Evolutionary conservation across 2,888 invertebrate genomes (phyloP), one percentile per base, ranked within the genome.

Genomic region (Venusia cambrica): DNA sequence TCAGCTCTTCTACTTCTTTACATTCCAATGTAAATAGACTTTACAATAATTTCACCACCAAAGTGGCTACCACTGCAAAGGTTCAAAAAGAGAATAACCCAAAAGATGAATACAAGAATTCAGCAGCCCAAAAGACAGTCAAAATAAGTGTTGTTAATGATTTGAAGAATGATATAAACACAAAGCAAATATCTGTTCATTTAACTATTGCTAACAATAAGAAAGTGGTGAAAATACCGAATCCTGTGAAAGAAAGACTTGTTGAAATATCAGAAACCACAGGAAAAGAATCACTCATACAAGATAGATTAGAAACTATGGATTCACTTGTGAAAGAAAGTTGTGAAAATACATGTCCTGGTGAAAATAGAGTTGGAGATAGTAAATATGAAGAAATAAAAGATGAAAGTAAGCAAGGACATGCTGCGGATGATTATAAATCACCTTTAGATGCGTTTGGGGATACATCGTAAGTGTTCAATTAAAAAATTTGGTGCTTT

Each of bases 1-100:
- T 59, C 73, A 84, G 84, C 52, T 69, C 78, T 46, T 61, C 62
- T 22, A 56, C 55, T 44, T 48, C 53, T 3, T 65, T 65, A 68
- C 77, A 77, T 73, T 77, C 79, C 69, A 75, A 62, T 51, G 49
- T 55, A 33, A 73, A 63, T 39, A 52, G 57, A 37, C 43, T 52
- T 24, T 37, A 57, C 16, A 61, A 54, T 45, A 51, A 52, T 32
- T 28, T 48, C n/a, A 54, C 34, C 31, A 56, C 49, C 26, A 70
- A 64, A 56, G 18, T 36, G 15, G 19, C 51, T 17, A 7, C 52
- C 10, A 28, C 44, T 22, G 54, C 51, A 28, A 80, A 64, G 48
- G 54, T 73, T 43, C 83, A 83, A 66, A 84, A 84, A 63, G 83
- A 87, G 48, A 84, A 83, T 33, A 67, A 74, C 51, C 76, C 48